Evolutionary conservation across 2,888 invertebrate genomes (phyloP).

Genomic region (Leptinotarsa tumamoca): DNA sequence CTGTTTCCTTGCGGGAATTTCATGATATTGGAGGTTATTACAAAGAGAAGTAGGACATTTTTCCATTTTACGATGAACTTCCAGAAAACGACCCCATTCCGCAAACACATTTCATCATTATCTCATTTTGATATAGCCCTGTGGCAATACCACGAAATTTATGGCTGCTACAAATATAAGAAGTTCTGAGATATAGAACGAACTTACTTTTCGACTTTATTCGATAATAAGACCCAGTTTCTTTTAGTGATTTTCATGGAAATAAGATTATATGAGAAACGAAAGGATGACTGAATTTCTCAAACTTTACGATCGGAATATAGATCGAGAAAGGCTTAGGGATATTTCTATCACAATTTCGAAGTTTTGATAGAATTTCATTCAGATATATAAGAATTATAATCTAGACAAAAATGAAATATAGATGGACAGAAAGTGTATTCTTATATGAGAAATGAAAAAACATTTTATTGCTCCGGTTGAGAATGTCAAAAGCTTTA

Average conservation of each 20-base stretch:
- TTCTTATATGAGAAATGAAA: not conserved
- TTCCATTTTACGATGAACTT: not conserved
- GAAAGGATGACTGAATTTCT: constrained; percentile 23
- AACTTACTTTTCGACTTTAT: constrained; percentile 27
- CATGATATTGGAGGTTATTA: too few relatives aligned
- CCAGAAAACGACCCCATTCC: not conserved
- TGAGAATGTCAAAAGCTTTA: too few relatives aligned
- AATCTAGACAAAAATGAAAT: not conserved
- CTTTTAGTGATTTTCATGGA: constrained; percentile 34
- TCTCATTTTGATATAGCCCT: constrained; percentile 19
- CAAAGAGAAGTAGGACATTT: too few relatives aligned
- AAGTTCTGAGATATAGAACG: constrained; percentile 24
- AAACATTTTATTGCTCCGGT: not conserved
- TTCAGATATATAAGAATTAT: not conserved
- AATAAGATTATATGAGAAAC: constrained; percentile 29
- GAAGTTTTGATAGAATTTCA: not conserved
- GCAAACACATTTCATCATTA: constrained; percentile 10
- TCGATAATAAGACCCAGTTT: constrained; percentile 32
- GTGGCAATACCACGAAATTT: constrained; percentile 25
- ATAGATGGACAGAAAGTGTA: not conserved
- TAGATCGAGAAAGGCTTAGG: not conserved
- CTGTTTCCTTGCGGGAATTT: too few relatives aligned
- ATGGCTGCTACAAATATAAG: constrained; percentile 28
- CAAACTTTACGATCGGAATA: constrained; percentile 16
- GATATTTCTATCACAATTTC: not conserved